These are phyloP conservation scores for Melanotaenia duboulayi DNA, from an alignment of 2,113 vertebrate genomes.

Conservation along the genomic window DNA sequence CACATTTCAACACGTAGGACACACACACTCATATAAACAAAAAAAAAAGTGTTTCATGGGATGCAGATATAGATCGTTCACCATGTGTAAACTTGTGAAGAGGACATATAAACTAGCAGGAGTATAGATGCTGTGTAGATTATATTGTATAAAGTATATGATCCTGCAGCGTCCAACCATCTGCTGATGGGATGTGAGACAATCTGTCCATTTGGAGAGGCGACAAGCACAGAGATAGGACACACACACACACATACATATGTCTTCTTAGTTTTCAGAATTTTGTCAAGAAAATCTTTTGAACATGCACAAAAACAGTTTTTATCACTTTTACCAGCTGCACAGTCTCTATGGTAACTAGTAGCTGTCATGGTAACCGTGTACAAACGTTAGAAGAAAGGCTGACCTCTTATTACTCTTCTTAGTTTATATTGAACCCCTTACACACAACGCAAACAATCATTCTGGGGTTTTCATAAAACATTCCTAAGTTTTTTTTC, in stretches of 20 bases:
- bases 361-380: slow-evolving; percentile 82
- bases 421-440: slow-evolving; percentile 56
- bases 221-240: slow-evolving; percentile 63
- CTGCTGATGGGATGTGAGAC: slow-evolving; percentile 76
- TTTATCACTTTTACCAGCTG: slow-evolving; percentile 66
- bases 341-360: slow-evolving; percentile 85
- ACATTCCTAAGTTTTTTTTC: not conserved
- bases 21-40: not conserved
- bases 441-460: slow-evolving; percentile 23
- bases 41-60: not conserved
- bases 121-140: slow-evolving; percentile 25
- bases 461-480: slow-evolving; percentile 3
- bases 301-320: slow-evolving; percentile 52
- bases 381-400: slow-evolving; percentile 72
- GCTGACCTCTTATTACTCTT: slow-evolving; percentile 75
- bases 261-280: slow-evolving; percentile 38
- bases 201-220: slow-evolving; percentile 83
- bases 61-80: too few species aligned
- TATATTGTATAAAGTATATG: slow-evolving; percentile 38
- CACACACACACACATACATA: slow-evolving; percentile 53
- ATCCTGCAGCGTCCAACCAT: slow-evolving; percentile 78
- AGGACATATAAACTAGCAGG: not conserved
- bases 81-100: not conserved
- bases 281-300: slow-evolving; percentile 48
- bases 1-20: not conserved